These are phyloP conservation scores for Tortrix viridana DNA, from an alignment of 2,888 invertebrate genomes.

Conservation along the genomic window DNA sequence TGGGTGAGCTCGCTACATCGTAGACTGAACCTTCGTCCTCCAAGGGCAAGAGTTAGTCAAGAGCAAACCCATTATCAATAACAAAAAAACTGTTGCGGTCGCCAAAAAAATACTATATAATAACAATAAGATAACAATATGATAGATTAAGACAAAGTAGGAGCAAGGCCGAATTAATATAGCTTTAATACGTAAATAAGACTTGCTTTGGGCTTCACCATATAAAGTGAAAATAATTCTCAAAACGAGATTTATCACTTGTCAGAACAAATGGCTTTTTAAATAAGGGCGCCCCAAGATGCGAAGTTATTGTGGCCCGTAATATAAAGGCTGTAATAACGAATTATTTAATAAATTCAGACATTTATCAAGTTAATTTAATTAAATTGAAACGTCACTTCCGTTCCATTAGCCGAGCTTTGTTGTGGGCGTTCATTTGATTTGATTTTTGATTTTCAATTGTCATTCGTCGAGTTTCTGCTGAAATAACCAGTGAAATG, in stretches of 20 bases:
- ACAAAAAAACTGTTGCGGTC: too few relatives aligned
- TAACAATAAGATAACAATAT: too few relatives aligned
- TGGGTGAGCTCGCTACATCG: too few relatives aligned
- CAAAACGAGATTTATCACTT: neutral
- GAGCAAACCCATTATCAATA: too few relatives aligned
- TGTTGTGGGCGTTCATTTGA: constrained; percentile 37
- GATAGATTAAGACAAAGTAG: too few relatives aligned
- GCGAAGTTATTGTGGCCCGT: constrained; percentile 24
- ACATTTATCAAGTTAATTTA: constrained; percentile 44
- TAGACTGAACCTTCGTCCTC: too few relatives aligned
- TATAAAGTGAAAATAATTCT: neutral
- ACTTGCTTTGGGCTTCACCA: too few relatives aligned
- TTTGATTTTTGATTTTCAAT: constrained; percentile 35
- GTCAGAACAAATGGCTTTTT: constrained; percentile 5
- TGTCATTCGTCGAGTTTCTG: neutral
- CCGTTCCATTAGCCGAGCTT: constrained; percentile 38
- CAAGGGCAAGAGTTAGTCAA: too few relatives aligned
- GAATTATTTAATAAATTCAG: constrained; percentile 42
- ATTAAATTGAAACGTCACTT: constrained; percentile 35
- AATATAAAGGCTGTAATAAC: constrained; percentile 40
- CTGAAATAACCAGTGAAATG: neutral
- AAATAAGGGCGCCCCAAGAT: constrained; percentile 14
- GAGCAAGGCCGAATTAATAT: too few relatives aligned
- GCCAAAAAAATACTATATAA: too few relatives aligned
- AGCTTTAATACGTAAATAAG: too few relatives aligned